These are phyloP conservation scores for Camarhynchus parvulus DNA, from an alignment of 2,113 vertebrate species.

Conservation along the genomic window DNA sequence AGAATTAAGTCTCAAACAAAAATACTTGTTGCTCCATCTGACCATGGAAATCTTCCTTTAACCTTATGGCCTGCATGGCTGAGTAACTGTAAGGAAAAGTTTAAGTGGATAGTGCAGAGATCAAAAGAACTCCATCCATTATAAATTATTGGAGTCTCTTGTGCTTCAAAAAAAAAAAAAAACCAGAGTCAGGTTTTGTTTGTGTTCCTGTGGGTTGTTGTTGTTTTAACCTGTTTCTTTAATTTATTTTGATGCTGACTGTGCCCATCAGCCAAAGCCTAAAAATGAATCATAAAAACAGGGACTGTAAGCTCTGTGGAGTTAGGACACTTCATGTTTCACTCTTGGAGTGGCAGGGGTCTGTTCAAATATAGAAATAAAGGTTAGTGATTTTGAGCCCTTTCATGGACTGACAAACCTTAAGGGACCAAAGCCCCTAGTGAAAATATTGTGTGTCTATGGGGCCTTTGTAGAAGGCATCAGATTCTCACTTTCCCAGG, in stretches of 20 bases:
- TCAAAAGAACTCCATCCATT: slow-evolving; percentile 46
- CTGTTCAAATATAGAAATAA: neutral
- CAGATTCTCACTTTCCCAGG: fast-evolving
- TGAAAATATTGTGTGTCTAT: neutral
- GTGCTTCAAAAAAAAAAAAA: neutral
- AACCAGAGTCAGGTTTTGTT: slow-evolving; percentile 7
- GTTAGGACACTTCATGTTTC: fast-evolving
- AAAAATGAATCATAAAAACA: neutral
- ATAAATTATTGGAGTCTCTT: slow-evolving; percentile 32
- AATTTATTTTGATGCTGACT: slow-evolving; percentile 16
- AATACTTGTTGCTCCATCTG: slow-evolving; percentile 24
- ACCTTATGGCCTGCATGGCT: slow-evolving; percentile 45
- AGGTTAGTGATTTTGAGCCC: neutral
- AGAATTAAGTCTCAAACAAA: slow-evolving; percentile 25
- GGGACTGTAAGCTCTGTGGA: neutral
- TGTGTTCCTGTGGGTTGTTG: slow-evolving; percentile 5
- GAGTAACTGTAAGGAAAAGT: slow-evolving; percentile 32
- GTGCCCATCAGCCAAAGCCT: neutral
- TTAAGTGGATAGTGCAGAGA: slow-evolving; percentile 37
- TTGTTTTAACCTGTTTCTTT: slow-evolving; percentile 45
- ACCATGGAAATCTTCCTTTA: slow-evolving; percentile 60
- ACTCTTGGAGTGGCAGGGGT: neutral
- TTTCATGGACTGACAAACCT: neutral
- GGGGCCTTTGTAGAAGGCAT: neutral
- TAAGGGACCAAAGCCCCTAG: neutral